phyloP scores from a whole-genome alignment of 2,797 vertebrate species.

The Helostoma temminkii region DNA sequence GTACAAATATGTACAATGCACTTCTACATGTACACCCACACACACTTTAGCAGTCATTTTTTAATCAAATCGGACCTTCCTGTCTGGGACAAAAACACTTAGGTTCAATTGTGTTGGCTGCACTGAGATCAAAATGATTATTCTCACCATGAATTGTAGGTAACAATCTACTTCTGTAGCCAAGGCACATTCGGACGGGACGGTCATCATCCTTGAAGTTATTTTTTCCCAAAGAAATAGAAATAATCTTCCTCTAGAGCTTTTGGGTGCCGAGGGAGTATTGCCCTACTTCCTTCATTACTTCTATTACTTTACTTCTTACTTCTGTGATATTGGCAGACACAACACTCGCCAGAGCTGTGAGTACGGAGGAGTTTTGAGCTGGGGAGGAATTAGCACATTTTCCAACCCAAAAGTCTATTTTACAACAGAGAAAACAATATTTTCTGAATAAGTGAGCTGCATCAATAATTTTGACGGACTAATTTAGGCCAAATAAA shows the following conservation, averaged over 20 bases:
- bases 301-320: conserved; percentile 44
- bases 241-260: conserved; percentile 43
- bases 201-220: conserved; percentile 40
- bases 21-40: conserved; percentile 11
- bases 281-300: conserved; percentile 53
- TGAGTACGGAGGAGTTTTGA: conserved; percentile 9
- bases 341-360: conserved; percentile 22
- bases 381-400: conserved; percentile 9
- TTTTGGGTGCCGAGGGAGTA: conserved; percentile 45
- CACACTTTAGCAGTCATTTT: conserved; percentile 45
- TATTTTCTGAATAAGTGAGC: not conserved
- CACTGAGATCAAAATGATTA: conserved; percentile 43
- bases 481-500: conserved; percentile 15
- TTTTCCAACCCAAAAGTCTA: not conserved
- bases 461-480: not conserved
- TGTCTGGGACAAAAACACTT: conserved; percentile 65
- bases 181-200: conserved; percentile 25
- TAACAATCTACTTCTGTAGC: conserved; percentile 19
- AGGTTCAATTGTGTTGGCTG: conserved; percentile 47
- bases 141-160: conserved; percentile 5
- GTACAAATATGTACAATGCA: not conserved
- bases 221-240: conserved; percentile 47
- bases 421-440: not conserved
- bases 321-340: conserved; percentile 31
- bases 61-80: conserved; percentile 56